Base-by-base conservation (phyloP, 2,888 invertebrate genomes). In the Thalpophila matura region DNA sequence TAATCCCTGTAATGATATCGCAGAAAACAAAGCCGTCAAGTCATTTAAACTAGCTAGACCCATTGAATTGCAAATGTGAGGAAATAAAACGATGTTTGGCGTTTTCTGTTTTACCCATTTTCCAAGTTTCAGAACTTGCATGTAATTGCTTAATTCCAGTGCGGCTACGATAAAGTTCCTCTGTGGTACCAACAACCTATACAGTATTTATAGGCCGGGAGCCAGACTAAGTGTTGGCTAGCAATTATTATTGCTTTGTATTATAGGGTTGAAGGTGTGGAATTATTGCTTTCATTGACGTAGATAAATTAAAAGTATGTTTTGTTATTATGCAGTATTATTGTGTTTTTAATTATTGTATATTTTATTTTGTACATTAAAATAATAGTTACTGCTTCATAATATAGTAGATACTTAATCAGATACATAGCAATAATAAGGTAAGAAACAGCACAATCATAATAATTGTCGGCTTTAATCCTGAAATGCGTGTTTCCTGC, bases 101-200 rank as follows among this genome's bases (percentile, higher is more conserved):
- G 85, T 90, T 91, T 89, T 88, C 87, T 89, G 87, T 87, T 89
- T 89, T 85, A 84, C 80, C 81, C 81, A 82, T 83, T 85, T 82
- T 80, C 77, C 85, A 90, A 91, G 88, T 91, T 91, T 82, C 85
- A 83, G 82, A 82, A 88, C 85, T 91, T 90, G 89, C 90, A 90
- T 91, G 89, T 91, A 91, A 92, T 91, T 92, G 90, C 89, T 91
- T 91, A 90, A 91, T 91, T 87, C 85, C 84, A 87, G 79, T 84
- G 87, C 86, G 82, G 86, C 80, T 72, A 83, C 82, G 85, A 81
- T 82, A 84, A 90, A 90, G 80, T 91, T 90, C 56, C 69, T 71
- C 77, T 63, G 72, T 54, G 64, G 70, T 55, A 78, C 79, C 76
- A 80, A 80, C 77, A 74, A 76, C 71, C 76, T 72, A 69, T 77